Conservation (phyloP, 2,888 invertebrate genomes). For the Punctoribates punctum region DNA sequence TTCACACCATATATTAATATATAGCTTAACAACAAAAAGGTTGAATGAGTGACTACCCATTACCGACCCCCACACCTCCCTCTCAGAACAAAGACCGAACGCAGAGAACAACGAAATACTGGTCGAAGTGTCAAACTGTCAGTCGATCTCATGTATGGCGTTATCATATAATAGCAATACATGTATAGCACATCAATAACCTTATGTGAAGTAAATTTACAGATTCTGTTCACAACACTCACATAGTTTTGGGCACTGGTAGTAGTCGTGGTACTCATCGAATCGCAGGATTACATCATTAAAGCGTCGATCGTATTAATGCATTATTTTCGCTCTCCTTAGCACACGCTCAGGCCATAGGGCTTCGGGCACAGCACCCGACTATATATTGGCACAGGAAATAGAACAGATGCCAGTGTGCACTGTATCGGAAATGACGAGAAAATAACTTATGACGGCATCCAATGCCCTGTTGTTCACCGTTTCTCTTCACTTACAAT, state of each 20-base stretch:
- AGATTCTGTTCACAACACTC: constrained; percentile 8
- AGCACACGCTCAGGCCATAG: constrained; percentile 26
- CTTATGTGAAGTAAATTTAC: constrained; percentile 3
- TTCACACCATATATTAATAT: constrained; percentile 20
- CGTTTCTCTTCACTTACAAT: background rate
- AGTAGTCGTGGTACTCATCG: constrained; percentile 8
- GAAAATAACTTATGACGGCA: constrained; percentile 37
- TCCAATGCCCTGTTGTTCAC: constrained; percentile 3
- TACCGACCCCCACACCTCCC: background rate
- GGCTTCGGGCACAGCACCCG: constrained; percentile 15
- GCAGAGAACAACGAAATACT: background rate
- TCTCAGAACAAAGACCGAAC: background rate
- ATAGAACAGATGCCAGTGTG: constrained; percentile 32
- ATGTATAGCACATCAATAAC: constrained; percentile 31
- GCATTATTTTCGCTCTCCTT: constrained; percentile 32
- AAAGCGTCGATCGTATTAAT: constrained; percentile 37
- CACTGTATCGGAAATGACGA: constrained; percentile 35
- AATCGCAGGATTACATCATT: constrained; percentile 33
- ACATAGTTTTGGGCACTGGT: background rate
- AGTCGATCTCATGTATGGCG: constrained; percentile 3
- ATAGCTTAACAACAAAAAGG: background rate
- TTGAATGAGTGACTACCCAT: constrained; percentile 5
- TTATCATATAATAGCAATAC: constrained; percentile 30
- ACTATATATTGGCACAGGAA: background rate
- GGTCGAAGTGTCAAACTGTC: constrained; percentile 34